phyloP scores from a whole-genome alignment of 2,888 invertebrate genomes.

The Meandrusa payeni region DNA sequence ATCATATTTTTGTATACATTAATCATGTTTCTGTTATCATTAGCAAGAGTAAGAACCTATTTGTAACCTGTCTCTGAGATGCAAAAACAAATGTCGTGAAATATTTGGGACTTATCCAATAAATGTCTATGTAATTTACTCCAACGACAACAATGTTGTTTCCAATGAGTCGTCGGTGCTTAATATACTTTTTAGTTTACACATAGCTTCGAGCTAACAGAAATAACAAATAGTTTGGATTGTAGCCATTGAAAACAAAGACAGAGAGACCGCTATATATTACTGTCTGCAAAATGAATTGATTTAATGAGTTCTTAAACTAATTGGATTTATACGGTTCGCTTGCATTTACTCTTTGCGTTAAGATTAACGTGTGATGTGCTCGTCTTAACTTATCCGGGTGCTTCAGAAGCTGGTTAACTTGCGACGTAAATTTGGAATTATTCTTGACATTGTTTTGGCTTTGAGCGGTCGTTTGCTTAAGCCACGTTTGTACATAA shows the following conservation, averaged over 20 bases:
- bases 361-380: conserved; percentile 48
- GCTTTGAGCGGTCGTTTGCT: conserved; percentile 41
- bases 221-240: conserved; percentile 74
- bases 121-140: conserved; percentile 32
- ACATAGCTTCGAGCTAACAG: conserved; percentile 44
- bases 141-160: conserved; percentile 35
- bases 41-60: background rate
- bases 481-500: conserved; percentile 20
- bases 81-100: conserved; percentile 12
- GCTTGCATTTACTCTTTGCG: conserved; percentile 56
- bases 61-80: background rate
- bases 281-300: conserved; percentile 70
- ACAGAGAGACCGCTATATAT: conserved; percentile 57
- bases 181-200: conserved; percentile 46
- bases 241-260: conserved; percentile 71
- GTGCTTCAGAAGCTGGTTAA: conserved; percentile 41
- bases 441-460: conserved; percentile 52
- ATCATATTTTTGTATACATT: too few species aligned
- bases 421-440: conserved; percentile 57
- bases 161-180: conserved; percentile 27
- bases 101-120: conserved; percentile 24
- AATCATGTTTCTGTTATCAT: conserved; percentile 15
- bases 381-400: conserved; percentile 33
- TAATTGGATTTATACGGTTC: conserved; percentile 71
- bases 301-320: conserved; percentile 74